phyloP scores from a whole-genome alignment of 2,113 vertebrate species.

The Xiphias gladius region DNA sequence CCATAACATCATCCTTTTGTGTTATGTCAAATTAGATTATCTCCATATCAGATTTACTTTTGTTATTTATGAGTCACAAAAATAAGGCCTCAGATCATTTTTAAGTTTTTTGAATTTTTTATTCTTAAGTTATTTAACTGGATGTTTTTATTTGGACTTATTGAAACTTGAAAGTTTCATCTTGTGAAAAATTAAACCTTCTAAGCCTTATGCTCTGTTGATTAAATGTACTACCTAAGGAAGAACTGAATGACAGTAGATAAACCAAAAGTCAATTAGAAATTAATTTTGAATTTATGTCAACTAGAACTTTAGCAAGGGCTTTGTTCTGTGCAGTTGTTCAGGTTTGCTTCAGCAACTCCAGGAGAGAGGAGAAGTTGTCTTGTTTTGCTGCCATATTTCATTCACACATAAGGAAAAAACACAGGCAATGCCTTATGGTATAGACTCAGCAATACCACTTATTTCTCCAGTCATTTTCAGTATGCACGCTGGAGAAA shows the following conservation, averaged over 20 bases:
- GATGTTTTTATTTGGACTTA: background rate
- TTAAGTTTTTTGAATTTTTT: background rate
- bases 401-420: constrained; percentile 19
- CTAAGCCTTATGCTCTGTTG: background rate
- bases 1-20: background rate
- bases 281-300: background rate
- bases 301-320: background rate
- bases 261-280: background rate
- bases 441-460: constrained; percentile 48
- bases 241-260: background rate
- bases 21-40: background rate
- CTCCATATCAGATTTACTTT: background rate
- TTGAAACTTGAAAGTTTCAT: background rate
- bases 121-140: background rate
- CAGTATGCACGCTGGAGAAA: constrained; percentile 46
- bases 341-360: constrained; percentile 11
- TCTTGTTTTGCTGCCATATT: constrained; percentile 36
- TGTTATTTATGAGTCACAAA: constrained; percentile 2
- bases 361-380: background rate
- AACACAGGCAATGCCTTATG: background rate
- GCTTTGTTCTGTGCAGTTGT: constrained; percentile 5
- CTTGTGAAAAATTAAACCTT: background rate
- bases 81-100: no score
- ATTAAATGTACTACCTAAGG: background rate
- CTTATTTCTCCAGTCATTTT: constrained; percentile 49